These are phyloP conservation scores for Anastrepha obliqua DNA, from an alignment of 1,140 invertebrate genomes.

Conservation along the genomic window DNA sequence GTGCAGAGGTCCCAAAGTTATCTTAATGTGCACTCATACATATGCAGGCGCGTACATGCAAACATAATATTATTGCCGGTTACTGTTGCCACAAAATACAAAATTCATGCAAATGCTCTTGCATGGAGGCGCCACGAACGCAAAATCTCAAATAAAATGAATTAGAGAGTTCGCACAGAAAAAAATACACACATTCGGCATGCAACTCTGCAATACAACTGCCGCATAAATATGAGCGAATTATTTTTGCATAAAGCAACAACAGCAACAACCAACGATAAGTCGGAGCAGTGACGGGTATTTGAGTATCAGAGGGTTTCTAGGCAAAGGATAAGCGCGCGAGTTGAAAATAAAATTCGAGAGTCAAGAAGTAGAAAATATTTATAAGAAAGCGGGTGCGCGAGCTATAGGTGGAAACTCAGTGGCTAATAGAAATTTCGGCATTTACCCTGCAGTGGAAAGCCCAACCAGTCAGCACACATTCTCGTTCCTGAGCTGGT, in stretches of 20 bases:
- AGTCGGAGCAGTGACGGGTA: background rate
- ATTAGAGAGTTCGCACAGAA: background rate
- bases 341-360: too few species aligned
- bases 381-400: too few species aligned
- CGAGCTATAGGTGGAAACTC: too few species aligned
- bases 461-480: too few species aligned
- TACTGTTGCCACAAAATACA: constrained; percentile 27
- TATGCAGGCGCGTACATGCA: background rate
- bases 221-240: constrained; percentile 12
- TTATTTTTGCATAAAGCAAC: constrained; percentile 45
- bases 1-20: background rate
- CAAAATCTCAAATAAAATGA: constrained; percentile 4
- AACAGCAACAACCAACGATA: background rate
- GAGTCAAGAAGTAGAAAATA: too few species aligned
- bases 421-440: too few species aligned
- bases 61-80: background rate
- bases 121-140: constrained; percentile 2
- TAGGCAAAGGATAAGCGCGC: too few species aligned
- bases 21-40: background rate
- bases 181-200: background rate
- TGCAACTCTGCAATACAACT: constrained; percentile 4
- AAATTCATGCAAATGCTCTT: constrained; percentile 43
- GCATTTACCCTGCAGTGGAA: too few species aligned
- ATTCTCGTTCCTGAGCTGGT: too few species aligned
- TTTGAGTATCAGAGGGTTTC: background rate